These are phyloP conservation scores for Cephus spinipes DNA, from an alignment of 2,888 invertebrate species.

Conservation along the genomic window DNA sequence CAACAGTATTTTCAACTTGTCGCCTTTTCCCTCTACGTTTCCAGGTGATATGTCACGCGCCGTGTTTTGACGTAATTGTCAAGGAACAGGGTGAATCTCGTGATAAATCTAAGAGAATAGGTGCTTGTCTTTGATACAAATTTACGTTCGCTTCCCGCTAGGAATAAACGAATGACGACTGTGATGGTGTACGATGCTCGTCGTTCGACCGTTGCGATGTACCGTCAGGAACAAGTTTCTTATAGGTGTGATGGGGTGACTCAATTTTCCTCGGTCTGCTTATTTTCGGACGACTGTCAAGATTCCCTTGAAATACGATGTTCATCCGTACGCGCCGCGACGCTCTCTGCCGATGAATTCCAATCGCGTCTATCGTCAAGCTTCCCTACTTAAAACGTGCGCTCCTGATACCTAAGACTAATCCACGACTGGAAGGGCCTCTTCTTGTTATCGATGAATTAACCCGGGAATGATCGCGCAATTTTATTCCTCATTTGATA, in stretches of 20 bases:
- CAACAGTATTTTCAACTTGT: constrained; percentile 9
- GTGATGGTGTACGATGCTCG: neutral
- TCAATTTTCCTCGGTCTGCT: neutral
- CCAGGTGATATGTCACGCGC: constrained; percentile 7
- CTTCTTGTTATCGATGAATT: neutral
- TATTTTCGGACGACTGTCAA: constrained; percentile 12
- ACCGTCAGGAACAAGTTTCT: neutral
- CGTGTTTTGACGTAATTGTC: constrained; percentile 16
- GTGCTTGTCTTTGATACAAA: constrained; percentile 3
- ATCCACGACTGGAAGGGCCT: neutral
- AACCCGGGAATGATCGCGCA: too few relatives aligned
- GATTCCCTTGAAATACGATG: constrained; percentile 1
- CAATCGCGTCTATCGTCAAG: neutral
- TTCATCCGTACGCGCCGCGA: neutral
- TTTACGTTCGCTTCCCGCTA: constrained; percentile 4
- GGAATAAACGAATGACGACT: constrained; percentile 4
- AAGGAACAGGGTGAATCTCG: constrained; percentile 5
- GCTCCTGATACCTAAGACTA: neutral
- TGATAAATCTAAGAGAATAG: constrained; percentile 16
- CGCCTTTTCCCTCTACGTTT: constrained; percentile 1
- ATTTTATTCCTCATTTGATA: too few relatives aligned
- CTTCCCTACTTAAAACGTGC: neutral
- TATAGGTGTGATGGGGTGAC: constrained; percentile 1
- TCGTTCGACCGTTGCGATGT: neutral
- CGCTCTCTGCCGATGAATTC: neutral